Base-by-base conservation (phyloP, 2,113 vertebrate species). In the Rhinoderma darwinii region DNA sequence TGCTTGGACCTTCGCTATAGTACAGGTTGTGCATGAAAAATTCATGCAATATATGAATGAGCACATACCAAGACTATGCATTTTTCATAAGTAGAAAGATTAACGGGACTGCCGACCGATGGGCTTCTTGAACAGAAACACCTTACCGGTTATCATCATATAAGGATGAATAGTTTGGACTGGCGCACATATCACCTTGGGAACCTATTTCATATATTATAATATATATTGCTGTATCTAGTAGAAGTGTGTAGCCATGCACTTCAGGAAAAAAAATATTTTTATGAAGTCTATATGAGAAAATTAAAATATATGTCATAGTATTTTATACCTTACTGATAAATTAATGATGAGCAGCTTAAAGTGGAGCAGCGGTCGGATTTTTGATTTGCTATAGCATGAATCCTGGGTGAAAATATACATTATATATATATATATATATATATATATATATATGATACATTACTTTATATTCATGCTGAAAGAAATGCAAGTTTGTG, bases 51-150 rank as follows among this genome's bases (percentile, higher is more conserved):
- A 63, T 82, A 66, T 59, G 79, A 82, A 44, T 43, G 61, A 63
- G 59, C 41, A 41, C 56, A 66, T 30, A 63, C 79, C 56, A 82
- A 63, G 37, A 30, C 37, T 66, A 66, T 82, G 56, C 56, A 82
- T 82, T 82, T 82, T 82, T 82, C 79, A 82, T 82, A 63, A 82
- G 79, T 27, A 44, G 54, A 44, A 80, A 82, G 56, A 82, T 82
- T 82, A 63, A 66, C 63, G 59, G 30, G n/a, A 44, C 79, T 82
- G 37, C 44, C 37, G 35, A 41, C 56, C 61, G 18, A 78, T 47
- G 32, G 44, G 22, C 20, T 61, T 41, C 51, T 41, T 22, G n/a
- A 61, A 61, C 44, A 56, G 50, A 80, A 80, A 80, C 37, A 63
- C 56, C n/a, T 63, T 63, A 44, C 56, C n/a, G 4, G 41, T 82